Evolutionary conservation across 1,140 invertebrate species (phyloP), one percentile per base, ranked within the genome.

Genomic region (Drosophila persimilis): DNA sequence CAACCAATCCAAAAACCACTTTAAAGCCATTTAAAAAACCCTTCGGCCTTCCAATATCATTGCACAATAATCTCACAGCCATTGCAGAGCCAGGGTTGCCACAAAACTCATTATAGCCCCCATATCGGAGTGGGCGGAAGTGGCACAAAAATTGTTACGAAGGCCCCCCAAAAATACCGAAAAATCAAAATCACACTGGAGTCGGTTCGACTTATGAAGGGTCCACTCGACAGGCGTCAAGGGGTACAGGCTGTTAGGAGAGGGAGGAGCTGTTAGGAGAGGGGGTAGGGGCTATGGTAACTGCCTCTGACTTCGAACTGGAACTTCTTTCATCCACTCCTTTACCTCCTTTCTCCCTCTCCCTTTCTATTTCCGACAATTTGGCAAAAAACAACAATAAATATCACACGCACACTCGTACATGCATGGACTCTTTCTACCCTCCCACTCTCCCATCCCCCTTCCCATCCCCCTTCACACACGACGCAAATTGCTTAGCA

Each of bases 401-500:
- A 84, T 77, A 77, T 60, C 62, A 48, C 71, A 61, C 46, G 39
- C 50, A 52, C 50, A 73, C 58, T 67, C 58, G 45, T 41, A 51
- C 45, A 48, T 2, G 13, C 39, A 8, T 24, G 20, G n/a, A 41
- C 44, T 11, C 3, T 24, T 29, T n/a, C 26, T 29, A 20, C 29
- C 3, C 20, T 53, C 13, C 39, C 22, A 59, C 17, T 45, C 20
- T 5, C 50, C 20, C 44, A 24, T 9, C 60, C 9, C 29, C 41
- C 46, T 15, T 24, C 50, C 20, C 44, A 24, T 9, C 60, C 9
- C 29, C 41, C 48, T 15, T 24, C 50, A 52, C 48, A 70, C 53
- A 65, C 62, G 64, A 63, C 61, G 76, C 73, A 85, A 85, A 85
- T 85, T 85, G 83, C 81, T 85, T 85, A 86, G 81, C 81, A 85